Evolutionary conservation across 2,888 invertebrate genomes (phyloP).

Genomic region (Eudemis profundana): DNA sequence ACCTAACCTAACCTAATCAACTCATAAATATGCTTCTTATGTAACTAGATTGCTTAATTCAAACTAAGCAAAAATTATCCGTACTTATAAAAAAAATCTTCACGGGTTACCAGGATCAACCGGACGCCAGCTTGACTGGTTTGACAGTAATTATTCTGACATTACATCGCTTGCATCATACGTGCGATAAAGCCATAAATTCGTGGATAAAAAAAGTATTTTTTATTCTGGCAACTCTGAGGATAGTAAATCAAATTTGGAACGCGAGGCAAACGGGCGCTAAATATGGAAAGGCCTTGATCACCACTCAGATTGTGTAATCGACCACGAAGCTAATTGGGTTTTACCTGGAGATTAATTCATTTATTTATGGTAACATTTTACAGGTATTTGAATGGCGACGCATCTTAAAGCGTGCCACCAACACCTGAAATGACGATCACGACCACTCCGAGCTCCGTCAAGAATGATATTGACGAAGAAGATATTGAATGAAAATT

Average conservation of each 20-base stretch:
- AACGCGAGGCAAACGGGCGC: constrained; percentile 46
- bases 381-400: no score
- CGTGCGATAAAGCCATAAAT: background rate
- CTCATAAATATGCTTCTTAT: background rate
- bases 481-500: no score
- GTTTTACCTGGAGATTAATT: constrained; percentile 7
- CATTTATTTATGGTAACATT: no score
- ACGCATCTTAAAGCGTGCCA: no score
- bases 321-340: constrained; percentile 13
- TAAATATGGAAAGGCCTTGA: constrained; percentile 57
- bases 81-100: background rate
- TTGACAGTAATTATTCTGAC: constrained; percentile 8
- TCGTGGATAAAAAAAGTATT: background rate
- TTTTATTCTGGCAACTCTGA: constrained; percentile 12
- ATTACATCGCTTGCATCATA: constrained; percentile 5
- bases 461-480: no score
- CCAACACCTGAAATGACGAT: no score
- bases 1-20: background rate
- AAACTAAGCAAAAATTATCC: no score
- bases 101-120: background rate
- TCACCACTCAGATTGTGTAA: constrained; percentile 55
- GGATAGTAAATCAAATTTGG: constrained; percentile 41
- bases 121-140: constrained; percentile 11
- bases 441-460: no score
- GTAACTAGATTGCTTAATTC: no score